Evolutionary conservation across 2,113 vertebrate genomes (phyloP).

Genomic region (Lagopus leucura): DNA sequence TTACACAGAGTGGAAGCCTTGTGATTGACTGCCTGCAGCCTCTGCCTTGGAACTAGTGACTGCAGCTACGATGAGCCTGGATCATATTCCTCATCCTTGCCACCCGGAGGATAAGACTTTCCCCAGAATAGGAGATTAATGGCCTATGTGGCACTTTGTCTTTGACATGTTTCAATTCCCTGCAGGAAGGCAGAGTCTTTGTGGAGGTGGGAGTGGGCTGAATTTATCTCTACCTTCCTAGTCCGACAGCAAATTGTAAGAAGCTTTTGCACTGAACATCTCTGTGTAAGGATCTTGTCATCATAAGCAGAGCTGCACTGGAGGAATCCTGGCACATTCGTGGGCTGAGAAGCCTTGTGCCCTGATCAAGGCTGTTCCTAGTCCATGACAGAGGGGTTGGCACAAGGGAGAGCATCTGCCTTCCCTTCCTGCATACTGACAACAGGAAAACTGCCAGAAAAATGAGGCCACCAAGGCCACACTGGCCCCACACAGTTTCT

Average conservation of each 20-base stretch:
- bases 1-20: background rate
- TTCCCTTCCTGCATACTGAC: background rate
- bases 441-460: background rate
- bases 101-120: slow-evolving; percentile 3
- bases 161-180: background rate
- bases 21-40: background rate
- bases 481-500: background rate
- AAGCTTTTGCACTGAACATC: background rate
- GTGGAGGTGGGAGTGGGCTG: background rate
- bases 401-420: background rate
- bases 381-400: background rate
- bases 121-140: background rate
- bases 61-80: background rate
- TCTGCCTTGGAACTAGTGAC: background rate
- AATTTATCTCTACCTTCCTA: background rate
- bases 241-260: background rate
- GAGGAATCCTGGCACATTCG: accelerated
- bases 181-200: background rate
- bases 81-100: background rate
- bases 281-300: accelerated
- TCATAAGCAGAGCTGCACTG: background rate
- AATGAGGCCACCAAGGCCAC: accelerated
- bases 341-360: background rate
- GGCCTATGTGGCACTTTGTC: no score
- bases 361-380: background rate